These are phyloP conservation scores for Microctonus hyperodae DNA, from an alignment of 2,888 invertebrate species.

Conservation along the genomic window DNA sequence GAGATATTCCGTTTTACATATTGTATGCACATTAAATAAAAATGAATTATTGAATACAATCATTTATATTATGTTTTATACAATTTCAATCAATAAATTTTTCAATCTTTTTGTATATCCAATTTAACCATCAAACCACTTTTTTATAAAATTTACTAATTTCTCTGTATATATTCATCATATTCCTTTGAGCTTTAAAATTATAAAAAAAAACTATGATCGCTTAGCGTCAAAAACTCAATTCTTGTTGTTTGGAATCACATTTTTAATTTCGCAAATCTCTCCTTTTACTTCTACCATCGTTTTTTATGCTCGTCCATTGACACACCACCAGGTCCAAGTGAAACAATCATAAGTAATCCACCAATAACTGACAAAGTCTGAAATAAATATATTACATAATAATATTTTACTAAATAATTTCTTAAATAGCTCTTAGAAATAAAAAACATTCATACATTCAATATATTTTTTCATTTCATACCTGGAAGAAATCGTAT, in stretches of 20 bases:
- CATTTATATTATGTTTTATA: neutral
- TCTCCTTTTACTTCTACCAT: conserved; percentile 80
- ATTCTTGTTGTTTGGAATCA: conserved; percentile 10
- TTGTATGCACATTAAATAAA: conserved; percentile 6
- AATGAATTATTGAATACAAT: neutral
- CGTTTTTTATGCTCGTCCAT: conserved; percentile 99
- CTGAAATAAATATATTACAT: conserved; percentile 68
- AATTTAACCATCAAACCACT: neutral
- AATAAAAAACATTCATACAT: too few relatives aligned
- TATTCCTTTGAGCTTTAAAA: conserved; percentile 25
- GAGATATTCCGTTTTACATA: neutral
- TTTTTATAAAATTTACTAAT: conserved; percentile 26
- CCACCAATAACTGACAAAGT: conserved; percentile 99
- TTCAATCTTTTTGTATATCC: conserved; percentile 6
- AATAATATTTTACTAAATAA: conserved; percentile 12
- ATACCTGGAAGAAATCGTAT: conserved; percentile 99
- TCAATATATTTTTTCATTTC: neutral
- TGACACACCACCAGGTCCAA: conserved; percentile 98
- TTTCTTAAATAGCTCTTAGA: too few relatives aligned
- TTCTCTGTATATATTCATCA: conserved; percentile 23
- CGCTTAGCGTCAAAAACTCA: conserved; percentile 7
- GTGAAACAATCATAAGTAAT: conserved; percentile 95
- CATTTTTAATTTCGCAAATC: conserved; percentile 43
- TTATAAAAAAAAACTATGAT: conserved; percentile 23
- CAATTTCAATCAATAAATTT: neutral